A percentile compares a stretch with the other conserved stretches of the same genome.
phyloP scores from a whole-genome alignment of 2,797 vertebrate genomes.

The Loris lydekkerianus region DNA sequence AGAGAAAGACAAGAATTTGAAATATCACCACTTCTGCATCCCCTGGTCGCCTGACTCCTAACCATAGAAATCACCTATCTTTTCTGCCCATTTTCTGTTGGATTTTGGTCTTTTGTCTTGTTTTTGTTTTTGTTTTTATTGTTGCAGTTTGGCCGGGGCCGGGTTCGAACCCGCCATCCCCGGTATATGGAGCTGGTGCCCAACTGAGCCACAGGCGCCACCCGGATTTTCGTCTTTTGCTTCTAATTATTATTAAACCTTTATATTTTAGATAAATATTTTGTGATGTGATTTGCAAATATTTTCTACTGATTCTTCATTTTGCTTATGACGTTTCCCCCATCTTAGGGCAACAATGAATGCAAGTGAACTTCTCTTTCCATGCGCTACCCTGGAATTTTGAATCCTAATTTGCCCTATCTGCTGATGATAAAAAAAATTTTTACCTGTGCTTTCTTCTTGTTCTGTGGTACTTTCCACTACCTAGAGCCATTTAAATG shows the following conservation, averaged over 20 bases:
- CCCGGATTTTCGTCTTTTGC: neutral
- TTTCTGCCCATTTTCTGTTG: neutral
- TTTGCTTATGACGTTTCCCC: neutral
- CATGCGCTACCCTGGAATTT: neutral
- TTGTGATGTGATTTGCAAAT: neutral
- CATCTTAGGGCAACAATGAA: neutral
- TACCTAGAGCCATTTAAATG: neutral
- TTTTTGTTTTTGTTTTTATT: too few species aligned
- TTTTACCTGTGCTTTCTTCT: neutral
- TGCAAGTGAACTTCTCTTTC: neutral
- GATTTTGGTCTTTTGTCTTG: neutral
- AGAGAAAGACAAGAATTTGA: neutral
- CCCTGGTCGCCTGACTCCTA: neutral
- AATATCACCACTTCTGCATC: neutral
- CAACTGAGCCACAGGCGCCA: too few species aligned
- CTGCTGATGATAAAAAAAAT: neutral
- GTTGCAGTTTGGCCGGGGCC: too few species aligned
- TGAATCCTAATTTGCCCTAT: neutral
- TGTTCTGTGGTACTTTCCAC: neutral
- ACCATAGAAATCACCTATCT: neutral
- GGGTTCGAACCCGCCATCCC: too few species aligned
- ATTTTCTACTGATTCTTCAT: neutral
- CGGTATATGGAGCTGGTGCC: too few species aligned
- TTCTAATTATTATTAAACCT: neutral
- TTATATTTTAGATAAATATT: neutral